Percentiles rank a stretch among this genome's conserved stretches.
Conservation (phyloP, 2,888 invertebrate species). For the Leucophora obtusa region DNA sequence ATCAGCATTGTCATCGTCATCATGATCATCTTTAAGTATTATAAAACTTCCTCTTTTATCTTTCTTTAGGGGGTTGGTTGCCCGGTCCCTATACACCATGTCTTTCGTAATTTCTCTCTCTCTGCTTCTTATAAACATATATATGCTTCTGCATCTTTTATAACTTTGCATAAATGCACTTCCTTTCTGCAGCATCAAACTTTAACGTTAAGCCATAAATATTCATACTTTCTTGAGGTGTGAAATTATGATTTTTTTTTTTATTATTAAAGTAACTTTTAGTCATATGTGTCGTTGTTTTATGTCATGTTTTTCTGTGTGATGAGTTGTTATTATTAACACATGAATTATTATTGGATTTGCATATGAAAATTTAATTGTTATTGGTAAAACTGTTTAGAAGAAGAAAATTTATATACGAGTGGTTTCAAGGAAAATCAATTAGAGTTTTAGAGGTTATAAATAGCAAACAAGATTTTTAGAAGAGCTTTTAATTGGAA, state of each 20-base stretch:
- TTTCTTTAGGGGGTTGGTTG: not conserved
- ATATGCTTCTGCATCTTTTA: conserved; percentile 5
- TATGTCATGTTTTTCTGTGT: conserved; percentile 17
- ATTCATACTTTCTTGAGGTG: conserved; percentile 61
- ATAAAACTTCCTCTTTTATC: conserved; percentile 21
- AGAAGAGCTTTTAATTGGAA: too few species aligned
- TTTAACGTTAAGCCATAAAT: conserved; percentile 40
- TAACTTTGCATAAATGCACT: conserved; percentile 44
- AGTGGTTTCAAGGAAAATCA: too few species aligned
- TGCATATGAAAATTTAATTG: conserved; percentile 25
- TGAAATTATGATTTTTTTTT: conserved; percentile 51
- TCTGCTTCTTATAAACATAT: too few species aligned
- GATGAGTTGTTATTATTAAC: conserved; percentile 48
- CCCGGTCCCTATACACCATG: not conserved
- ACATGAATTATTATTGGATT: conserved; percentile 48
- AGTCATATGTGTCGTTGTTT: not conserved
- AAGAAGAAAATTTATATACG: too few species aligned
- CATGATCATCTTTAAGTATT: conserved; percentile 25
- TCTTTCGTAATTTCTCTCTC: not conserved
- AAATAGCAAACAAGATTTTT: too few species aligned
- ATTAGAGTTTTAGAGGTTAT: too few species aligned
- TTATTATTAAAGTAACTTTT: conserved; percentile 34
- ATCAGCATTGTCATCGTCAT: not conserved
- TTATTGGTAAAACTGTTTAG: conserved; percentile 19
- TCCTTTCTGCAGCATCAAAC: conserved; percentile 35